Evolutionary conservation across 1,140 invertebrate species (phyloP).

Genomic region (honey bee (Apis mellifera)): Amel_HAv3.1 CM009937.2:3163501-3164000

Average conservation of each 20-base stretch:
- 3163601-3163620: too few species aligned
- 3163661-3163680: background rate
- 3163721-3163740: too few species aligned
- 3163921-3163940: background rate
- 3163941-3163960: background rate
- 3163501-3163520: background rate
- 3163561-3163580: slow-evolving; percentile 21
- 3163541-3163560: background rate
- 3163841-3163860: too few species aligned
- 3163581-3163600: background rate
- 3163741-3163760: too few species aligned
- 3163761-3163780: too few species aligned
- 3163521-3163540: background rate
- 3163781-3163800: too few species aligned
- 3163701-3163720: too few species aligned
- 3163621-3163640: background rate
- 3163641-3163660: background rate
- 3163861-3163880: background rate
- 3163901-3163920: background rate
- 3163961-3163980: background rate
- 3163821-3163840: too few species aligned
- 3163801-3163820: too few species aligned
- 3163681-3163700: too few species aligned
- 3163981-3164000: slow-evolving; percentile 24
- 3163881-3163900: background rate